phyloP scores from a whole-genome alignment of 2,113 vertebrate genomes.

The Benitochromis conjunctus region DNA sequence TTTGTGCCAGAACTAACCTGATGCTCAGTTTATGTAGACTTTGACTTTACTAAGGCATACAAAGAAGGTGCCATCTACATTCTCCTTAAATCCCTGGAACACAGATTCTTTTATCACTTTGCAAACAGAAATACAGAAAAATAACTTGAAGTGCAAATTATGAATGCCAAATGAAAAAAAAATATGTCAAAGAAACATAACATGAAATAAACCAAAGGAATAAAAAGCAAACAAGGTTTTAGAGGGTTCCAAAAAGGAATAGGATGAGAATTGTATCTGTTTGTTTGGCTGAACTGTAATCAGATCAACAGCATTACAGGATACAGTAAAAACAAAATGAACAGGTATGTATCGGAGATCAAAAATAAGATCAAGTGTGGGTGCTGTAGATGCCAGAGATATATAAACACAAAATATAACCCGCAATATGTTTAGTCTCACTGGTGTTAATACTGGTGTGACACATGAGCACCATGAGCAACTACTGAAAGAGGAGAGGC shows the following conservation, averaged over 20 bases:
- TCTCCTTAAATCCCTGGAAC: neutral
- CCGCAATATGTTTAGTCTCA: neutral
- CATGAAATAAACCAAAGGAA: neutral
- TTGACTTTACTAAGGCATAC: neutral
- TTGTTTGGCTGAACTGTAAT: neutral
- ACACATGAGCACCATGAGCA: neutral
- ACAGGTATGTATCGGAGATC: neutral
- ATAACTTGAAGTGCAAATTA: neutral
- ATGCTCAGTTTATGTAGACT: neutral
- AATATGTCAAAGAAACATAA: neutral
- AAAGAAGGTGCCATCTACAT: neutral
- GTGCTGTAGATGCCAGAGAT: neutral
- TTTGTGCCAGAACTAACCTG: neutral
- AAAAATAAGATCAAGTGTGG: neutral
- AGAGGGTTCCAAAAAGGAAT: neutral
- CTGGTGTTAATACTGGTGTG: neutral
- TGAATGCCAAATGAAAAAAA: neutral
- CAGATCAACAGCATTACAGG: neutral
- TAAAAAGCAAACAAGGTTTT: neutral
- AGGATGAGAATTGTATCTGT: neutral
- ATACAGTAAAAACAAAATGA: neutral
- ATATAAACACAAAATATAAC: neutral
- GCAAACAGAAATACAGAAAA: neutral
- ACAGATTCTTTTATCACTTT: neutral
- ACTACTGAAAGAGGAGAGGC: neutral